Conservation (phyloP, 2,113 vertebrate species). For the Malurus cyaneus region DNA sequence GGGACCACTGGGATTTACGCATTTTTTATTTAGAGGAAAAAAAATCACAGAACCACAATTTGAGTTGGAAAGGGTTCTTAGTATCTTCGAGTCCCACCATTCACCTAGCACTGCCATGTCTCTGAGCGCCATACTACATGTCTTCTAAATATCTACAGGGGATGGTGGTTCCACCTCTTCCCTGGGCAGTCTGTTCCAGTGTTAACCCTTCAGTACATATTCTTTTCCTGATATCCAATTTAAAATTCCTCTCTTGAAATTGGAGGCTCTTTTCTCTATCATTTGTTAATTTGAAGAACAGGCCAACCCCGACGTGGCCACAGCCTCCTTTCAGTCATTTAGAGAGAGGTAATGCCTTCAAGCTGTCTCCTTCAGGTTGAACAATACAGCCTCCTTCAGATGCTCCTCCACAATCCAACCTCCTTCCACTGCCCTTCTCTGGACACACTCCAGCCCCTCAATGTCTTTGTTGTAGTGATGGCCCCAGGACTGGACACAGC, state of each 20-base stretch:
- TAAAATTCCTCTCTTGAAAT: not conserved
- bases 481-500: not conserved
- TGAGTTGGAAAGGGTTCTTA: not conserved
- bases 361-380: not conserved
- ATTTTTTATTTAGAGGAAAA: not conserved
- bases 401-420: not conserved
- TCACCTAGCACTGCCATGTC: not conserved
- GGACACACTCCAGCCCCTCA: not conserved
- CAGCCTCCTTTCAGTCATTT: not conserved
- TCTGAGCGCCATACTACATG: too few species aligned
- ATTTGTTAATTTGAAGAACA: not conserved
- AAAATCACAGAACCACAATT: not conserved
- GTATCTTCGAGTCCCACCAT: not conserved
- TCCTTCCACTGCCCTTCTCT: not conserved
- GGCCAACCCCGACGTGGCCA: not conserved
- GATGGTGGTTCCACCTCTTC: not conserved
- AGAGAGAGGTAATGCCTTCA: not conserved
- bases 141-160: not conserved
- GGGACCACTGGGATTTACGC: not conserved
- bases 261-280: not conserved
- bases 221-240: not conserved
- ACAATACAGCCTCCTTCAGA: not conserved
- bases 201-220: not conserved
- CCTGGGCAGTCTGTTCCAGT: not conserved
- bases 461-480: not conserved